A percentile compares a stretch with the other conserved stretches of the same genome.
These are phyloP conservation scores for Microdon myrmicae DNA, from an alignment of 2,888 invertebrate species.

Conservation along the genomic window DNA sequence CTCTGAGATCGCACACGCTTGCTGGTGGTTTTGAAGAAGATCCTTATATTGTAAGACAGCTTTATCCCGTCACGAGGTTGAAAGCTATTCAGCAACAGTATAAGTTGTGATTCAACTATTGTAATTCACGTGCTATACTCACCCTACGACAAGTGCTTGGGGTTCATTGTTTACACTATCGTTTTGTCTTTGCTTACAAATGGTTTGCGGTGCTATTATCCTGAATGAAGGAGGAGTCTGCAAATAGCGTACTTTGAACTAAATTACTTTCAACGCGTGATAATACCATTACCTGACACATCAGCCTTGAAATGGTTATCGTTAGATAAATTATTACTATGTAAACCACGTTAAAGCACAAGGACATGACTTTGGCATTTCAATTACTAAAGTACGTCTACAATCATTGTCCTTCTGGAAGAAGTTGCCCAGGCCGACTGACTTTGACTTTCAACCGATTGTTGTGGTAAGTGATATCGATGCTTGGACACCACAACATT, in stretches of 20 bases:
- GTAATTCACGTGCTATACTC: conserved; percentile 19
- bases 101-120: neutral
- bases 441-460: no score
- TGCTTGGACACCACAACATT: no score
- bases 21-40: conserved; percentile 54
- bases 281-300: no score
- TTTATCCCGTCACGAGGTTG: conserved; percentile 56
- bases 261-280: neutral
- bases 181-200: conserved; percentile 49
- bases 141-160: conserved; percentile 43
- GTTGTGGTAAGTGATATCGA: no score
- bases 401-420: conserved; percentile 21
- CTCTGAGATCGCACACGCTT: conserved; percentile 52
- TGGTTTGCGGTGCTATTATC: conserved; percentile 54
- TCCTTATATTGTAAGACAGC: conserved; percentile 54
- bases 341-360: conserved; percentile 32
- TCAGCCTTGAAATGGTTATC: no score
- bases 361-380: conserved; percentile 39
- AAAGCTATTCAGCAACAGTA: conserved; percentile 27
- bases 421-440: conserved; percentile 23
- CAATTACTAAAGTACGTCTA: conserved; percentile 1
- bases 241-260: conserved; percentile 2
- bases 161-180: conserved; percentile 38
- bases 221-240: conserved; percentile 50
- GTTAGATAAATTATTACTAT: neutral